Evolutionary conservation across 2,797 vertebrate genomes (phyloP).

Genomic region (Sandelia bainsii): DNA sequence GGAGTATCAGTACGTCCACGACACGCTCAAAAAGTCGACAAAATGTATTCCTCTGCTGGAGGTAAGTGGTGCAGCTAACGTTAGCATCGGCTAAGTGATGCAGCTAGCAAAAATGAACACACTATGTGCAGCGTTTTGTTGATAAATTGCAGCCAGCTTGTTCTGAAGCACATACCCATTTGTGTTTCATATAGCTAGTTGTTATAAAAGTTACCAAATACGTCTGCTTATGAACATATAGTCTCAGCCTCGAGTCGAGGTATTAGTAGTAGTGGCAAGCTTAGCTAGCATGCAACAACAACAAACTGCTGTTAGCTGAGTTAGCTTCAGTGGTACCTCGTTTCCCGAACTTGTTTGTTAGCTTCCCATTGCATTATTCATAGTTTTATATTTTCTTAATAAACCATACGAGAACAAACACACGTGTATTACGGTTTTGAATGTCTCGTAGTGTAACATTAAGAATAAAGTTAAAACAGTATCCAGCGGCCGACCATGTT

Average conservation of each 20-base stretch:
- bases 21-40: slow-evolving; percentile 78
- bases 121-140: slow-evolving; percentile 9
- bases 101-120: slow-evolving; percentile 51
- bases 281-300: slow-evolving; percentile 75
- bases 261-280: slow-evolving; percentile 53
- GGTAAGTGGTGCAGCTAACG: slow-evolving; percentile 81
- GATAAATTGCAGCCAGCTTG: not conserved
- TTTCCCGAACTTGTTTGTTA: slow-evolving; percentile 64
- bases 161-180: not conserved
- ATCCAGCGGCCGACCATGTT: slow-evolving; percentile 57
- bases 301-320: slow-evolving; percentile 73
- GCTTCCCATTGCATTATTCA: not conserved
- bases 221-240: slow-evolving; percentile 9
- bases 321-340: slow-evolving; percentile 68
- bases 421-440: accelerated
- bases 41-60: slow-evolving; percentile 87
- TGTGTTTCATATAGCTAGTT: not conserved
- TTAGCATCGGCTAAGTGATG: slow-evolving; percentile 70
- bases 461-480: not conserved
- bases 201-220: not conserved
- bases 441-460: not conserved
- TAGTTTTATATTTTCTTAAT: accelerated
- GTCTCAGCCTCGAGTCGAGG: slow-evolving; percentile 35
- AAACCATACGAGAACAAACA: accelerated
- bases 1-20: slow-evolving; percentile 76